phyloP scores from a whole-genome alignment of 2,888 invertebrate species.

The Merodon equestris region DNA sequence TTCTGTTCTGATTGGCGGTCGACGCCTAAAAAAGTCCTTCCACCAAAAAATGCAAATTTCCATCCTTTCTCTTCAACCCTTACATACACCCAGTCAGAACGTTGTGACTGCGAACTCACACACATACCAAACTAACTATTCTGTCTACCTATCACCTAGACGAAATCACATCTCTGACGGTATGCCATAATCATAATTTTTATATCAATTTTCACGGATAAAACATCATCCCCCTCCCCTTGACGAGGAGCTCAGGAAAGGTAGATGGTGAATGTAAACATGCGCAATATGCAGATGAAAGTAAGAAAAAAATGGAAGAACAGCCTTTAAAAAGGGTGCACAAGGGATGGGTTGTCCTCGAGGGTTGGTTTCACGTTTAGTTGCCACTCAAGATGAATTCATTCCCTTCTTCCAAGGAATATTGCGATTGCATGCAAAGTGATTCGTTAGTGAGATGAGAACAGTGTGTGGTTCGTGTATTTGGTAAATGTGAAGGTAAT shows the following conservation, averaged over 20 bases:
- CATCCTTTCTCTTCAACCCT: constrained; percentile 14
- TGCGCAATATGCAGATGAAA: constrained; percentile 42
- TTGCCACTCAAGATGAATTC: too few relatives aligned
- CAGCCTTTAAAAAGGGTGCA: too few relatives aligned
- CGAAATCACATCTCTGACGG: constrained; percentile 29
- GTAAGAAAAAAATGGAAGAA: constrained; percentile 9
- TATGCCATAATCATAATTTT: constrained; percentile 42
- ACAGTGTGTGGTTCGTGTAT: too few relatives aligned
- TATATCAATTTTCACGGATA: constrained; percentile 16
- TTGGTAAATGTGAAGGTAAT: too few relatives aligned
- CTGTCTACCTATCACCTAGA: constrained; percentile 6
- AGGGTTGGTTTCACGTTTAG: too few relatives aligned
- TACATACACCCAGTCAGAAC: not conserved
- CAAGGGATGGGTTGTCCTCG: too few relatives aligned
- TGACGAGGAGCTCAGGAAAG: not conserved
- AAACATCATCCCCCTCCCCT: not conserved
- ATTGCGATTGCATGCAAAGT: too few relatives aligned
- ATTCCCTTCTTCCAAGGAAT: too few relatives aligned
- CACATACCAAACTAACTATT: too few relatives aligned
- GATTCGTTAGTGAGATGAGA: too few relatives aligned
- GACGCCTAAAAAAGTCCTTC: not conserved
- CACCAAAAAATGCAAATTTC: constrained; percentile 12
- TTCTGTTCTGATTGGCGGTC: constrained; percentile 17
- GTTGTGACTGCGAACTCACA: not conserved
- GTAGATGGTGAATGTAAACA: constrained; percentile 24